A percentile compares a stretch with the other conserved stretches of the same genome.
Conservation (phyloP, 2,113 vertebrate genomes). For the Ovibos moschatus region DNA sequence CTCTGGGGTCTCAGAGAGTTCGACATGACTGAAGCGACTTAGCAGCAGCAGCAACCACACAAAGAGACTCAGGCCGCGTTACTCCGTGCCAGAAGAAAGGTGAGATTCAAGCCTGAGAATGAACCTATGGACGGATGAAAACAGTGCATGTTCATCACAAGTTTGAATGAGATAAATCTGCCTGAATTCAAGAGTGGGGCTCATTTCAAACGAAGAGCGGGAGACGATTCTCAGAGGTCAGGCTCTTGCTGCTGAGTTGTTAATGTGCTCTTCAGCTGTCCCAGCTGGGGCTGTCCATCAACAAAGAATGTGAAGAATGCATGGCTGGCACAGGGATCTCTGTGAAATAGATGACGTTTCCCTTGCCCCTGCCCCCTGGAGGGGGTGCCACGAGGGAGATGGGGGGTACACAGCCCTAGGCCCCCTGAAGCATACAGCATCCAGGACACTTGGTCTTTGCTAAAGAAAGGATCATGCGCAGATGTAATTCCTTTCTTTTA, state of each 20-base stretch:
- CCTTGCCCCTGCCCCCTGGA: neutral
- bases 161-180: neutral
- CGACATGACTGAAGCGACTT: too few relatives aligned
- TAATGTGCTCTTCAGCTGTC: constrained; percentile 33
- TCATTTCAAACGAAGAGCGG: neutral
- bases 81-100: neutral
- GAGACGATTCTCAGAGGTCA: neutral
- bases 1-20: too few relatives aligned
- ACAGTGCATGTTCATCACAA: neutral
- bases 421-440: neutral
- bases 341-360: constrained; percentile 30
- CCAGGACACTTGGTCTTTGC: neutral
- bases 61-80: neutral
- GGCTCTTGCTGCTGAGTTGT: neutral
- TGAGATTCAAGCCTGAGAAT: neutral
- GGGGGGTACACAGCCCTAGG: too few relatives aligned
- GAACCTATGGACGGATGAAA: neutral
- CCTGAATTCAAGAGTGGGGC: neutral
- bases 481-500: neutral
- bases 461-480: neutral
- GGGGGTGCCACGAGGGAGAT: neutral
- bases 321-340: neutral
- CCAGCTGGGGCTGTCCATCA: constrained; percentile 57
- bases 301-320: constrained; percentile 52
- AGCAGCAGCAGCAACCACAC: neutral